A percentile compares a stretch with the other conserved stretches of the same genome.
Conservation (phyloP, 1,140 invertebrate species). For the Akabosia matsudoensis region DNA sequence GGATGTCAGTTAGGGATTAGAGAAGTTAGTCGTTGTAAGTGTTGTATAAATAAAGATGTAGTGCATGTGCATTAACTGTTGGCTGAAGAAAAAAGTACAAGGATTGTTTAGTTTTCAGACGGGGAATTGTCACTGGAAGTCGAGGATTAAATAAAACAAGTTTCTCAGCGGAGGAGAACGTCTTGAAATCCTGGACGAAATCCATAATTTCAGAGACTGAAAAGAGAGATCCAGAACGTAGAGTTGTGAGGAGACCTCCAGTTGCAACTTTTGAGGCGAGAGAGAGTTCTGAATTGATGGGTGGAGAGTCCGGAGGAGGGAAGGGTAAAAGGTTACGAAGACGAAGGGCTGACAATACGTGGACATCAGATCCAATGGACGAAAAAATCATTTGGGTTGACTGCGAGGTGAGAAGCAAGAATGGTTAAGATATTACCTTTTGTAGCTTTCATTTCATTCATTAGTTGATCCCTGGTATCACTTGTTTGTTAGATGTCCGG, state of each 20-base stretch:
- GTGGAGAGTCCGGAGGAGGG: background rate
- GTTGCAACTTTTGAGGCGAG: background rate
- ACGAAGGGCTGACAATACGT: background rate
- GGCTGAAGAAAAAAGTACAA: too few species aligned
- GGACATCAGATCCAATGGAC: conserved; percentile 5
- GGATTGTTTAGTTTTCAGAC: background rate
- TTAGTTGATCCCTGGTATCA: too few species aligned
- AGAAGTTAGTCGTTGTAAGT: too few species aligned
- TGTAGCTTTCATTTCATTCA: too few species aligned
- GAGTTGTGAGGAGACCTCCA: background rate
- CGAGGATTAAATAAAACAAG: background rate
- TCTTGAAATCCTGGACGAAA: background rate
- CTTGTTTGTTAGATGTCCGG: conserved; percentile 69
- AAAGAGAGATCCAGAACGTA: background rate
- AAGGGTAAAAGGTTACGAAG: background rate
- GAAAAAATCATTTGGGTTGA: conserved; percentile 41
- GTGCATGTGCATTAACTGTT: too few species aligned
- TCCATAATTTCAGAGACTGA: background rate
- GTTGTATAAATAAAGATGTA: too few species aligned
- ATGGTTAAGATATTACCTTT: too few species aligned
- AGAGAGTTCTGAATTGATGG: background rate
- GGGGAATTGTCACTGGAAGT: background rate
- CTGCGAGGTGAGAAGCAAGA: conserved; percentile 41
- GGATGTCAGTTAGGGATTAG: too few species aligned
- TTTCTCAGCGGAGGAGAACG: background rate